Evolutionary conservation across 2,888 invertebrate species (phyloP).

Genomic region (Andrena bucephala): DNA sequence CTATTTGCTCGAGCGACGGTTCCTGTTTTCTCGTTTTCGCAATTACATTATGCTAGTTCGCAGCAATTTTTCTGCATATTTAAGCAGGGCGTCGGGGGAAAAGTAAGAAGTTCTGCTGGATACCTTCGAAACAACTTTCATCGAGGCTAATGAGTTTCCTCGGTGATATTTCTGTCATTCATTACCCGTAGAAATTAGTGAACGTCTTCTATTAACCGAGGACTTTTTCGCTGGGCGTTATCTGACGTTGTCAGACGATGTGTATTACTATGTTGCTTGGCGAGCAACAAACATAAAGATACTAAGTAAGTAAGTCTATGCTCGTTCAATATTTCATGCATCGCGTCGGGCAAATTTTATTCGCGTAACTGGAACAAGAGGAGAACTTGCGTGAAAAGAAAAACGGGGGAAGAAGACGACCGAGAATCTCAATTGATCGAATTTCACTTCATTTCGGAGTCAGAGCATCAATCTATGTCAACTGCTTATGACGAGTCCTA

Average conservation of each 20-base stretch:
- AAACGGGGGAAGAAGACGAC: constrained; percentile 42
- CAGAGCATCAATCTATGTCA: constrained; percentile 58
- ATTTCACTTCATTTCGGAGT: constrained; percentile 75
- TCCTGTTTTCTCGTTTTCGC: neutral
- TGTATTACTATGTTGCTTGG: neutral
- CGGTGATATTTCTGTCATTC: neutral
- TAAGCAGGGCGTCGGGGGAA: neutral
- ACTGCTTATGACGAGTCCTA: constrained; percentile 47
- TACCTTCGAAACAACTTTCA: constrained; percentile 4
- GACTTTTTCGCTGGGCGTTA: constrained; percentile 26
- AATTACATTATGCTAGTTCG: neutral
- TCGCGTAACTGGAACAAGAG: constrained; percentile 64
- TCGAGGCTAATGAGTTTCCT: constrained; percentile 17
- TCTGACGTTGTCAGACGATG: neutral
- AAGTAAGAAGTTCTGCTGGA: neutral
- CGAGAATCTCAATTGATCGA: constrained; percentile 68
- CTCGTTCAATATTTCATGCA: neutral
- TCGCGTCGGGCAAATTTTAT: constrained; percentile 33
- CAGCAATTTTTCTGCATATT: neutral
- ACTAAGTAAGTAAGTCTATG: neutral
- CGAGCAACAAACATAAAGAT: too few species aligned
- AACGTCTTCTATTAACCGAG: neutral
- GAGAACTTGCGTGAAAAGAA: constrained; percentile 45
- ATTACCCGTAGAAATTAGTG: constrained; percentile 4
- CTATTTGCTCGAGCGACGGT: constrained; percentile 20